Percentiles rank a stretch among this genome's conserved stretches.
phyloP scores from a whole-genome alignment of 2,113 vertebrate species.

The Pterophyllum scalare region DNA sequence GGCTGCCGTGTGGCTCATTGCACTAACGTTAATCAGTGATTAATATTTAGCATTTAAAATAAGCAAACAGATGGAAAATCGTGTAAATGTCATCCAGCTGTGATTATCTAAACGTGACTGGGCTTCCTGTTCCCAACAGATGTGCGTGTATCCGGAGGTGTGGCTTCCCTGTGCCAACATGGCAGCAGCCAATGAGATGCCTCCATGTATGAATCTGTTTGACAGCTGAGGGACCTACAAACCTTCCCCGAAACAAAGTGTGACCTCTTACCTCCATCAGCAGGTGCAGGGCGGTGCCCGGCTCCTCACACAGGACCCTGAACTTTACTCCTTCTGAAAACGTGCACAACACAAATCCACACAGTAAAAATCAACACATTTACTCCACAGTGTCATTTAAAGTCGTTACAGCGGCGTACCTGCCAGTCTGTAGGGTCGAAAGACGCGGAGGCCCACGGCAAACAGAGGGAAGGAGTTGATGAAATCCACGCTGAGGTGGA shows the following conservation, averaged over 20 bases:
- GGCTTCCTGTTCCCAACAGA: no score
- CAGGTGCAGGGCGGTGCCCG: constrained; percentile 88
- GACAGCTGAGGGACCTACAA: no score
- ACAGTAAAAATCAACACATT: background rate
- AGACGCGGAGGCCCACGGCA: constrained; percentile 87
- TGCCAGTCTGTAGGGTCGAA: constrained; percentile 88
- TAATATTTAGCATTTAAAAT: background rate
- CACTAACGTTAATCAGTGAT: no score
- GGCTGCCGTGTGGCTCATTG: no score
- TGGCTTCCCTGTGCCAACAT: no score
- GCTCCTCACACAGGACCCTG: constrained; percentile 86
- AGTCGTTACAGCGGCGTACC: constrained; percentile 71
- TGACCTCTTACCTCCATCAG: constrained; percentile 90
- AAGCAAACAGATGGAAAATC: background rate
- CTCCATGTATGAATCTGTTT: background rate
- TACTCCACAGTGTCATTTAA: background rate
- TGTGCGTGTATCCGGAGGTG: no score
- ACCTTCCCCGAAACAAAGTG: background rate
- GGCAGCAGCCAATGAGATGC: background rate
- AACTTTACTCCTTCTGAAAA: constrained; percentile 93
- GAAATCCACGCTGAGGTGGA: constrained; percentile 89
- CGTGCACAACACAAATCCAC: background rate
- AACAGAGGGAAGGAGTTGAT: constrained; percentile 94
- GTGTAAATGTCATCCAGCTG: background rate
- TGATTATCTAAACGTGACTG: no score